Evolutionary conservation across 2,113 vertebrate species (phyloP).

Genomic region (Siniperca knerii): DNA sequence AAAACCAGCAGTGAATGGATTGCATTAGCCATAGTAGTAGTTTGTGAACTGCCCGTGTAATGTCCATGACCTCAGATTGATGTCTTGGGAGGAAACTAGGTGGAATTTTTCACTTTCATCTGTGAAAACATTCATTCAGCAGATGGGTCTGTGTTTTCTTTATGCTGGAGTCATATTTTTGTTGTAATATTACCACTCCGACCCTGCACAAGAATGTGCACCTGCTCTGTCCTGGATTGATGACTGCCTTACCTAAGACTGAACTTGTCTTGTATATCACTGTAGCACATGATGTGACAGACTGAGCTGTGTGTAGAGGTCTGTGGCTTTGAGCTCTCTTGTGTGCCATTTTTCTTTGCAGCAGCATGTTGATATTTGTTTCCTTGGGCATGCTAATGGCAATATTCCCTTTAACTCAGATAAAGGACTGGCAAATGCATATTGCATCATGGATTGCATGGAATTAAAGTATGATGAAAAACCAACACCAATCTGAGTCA

Average conservation of each 20-base stretch:
- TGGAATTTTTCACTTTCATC: constrained; percentile 62
- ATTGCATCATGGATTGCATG: constrained; percentile 46
- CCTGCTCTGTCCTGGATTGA: constrained; percentile 48
- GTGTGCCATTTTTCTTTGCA: not conserved
- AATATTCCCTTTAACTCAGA: constrained; percentile 24
- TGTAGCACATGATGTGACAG: constrained; percentile 13
- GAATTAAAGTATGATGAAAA: constrained; percentile 53
- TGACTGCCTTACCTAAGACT: constrained; percentile 15
- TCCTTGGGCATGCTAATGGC: constrained; percentile 16
- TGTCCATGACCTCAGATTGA: constrained; percentile 45
- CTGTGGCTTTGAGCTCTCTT: constrained; percentile 15
- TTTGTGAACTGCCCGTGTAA: constrained; percentile 40
- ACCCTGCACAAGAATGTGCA: constrained; percentile 53
- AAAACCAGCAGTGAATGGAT: constrained; percentile 53
- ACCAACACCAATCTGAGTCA: constrained; percentile 7
- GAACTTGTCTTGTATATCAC: not conserved
- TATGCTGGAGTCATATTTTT: constrained; percentile 46
- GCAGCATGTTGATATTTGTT: constrained; percentile 1
- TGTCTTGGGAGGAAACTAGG: constrained; percentile 41
- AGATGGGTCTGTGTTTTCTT: constrained; percentile 32
- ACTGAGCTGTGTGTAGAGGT: not conserved
- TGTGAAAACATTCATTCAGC: constrained; percentile 61
- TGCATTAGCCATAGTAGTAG: constrained; percentile 38
- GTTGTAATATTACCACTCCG: constrained; percentile 37
- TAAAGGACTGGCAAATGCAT: constrained; percentile 17